A percentile compares a stretch with the other conserved stretches of the same genome.
These are phyloP conservation scores for Limnephilus lunatus DNA, from an alignment of 2,888 invertebrate genomes.

Conservation along the genomic window DNA sequence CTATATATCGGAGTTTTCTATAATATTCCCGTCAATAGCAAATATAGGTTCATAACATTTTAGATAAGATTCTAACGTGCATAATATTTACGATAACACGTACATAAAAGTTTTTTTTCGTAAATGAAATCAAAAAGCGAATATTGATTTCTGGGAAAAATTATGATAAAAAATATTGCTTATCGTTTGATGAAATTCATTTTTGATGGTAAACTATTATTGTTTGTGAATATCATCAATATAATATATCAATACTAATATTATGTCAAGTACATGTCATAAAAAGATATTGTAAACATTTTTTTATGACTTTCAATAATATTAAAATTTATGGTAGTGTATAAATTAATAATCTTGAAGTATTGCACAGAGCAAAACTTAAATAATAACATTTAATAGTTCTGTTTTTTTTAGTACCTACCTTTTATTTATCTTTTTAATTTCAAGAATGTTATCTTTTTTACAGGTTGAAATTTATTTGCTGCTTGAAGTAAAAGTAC, in stretches of 20 bases:
- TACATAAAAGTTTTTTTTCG: not conserved
- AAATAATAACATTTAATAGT: not conserved
- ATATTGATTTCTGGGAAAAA: not conserved
- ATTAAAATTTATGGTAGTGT: not conserved
- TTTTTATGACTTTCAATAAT: not conserved
- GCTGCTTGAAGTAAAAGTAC: not conserved
- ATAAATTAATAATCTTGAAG: not conserved
- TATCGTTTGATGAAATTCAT: not conserved
- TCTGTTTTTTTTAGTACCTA: not conserved
- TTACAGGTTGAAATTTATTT: not conserved
- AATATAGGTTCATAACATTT: not conserved
- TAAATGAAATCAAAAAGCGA: not conserved
- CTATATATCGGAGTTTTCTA: not conserved
- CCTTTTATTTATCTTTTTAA: not conserved
- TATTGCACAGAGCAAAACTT: not conserved
- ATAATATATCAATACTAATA: not conserved
- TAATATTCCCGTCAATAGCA: not conserved
- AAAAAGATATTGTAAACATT: not conserved
- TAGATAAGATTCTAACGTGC: not conserved
- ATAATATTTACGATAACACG: not conserved
- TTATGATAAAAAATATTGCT: not conserved
- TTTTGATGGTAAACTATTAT: not conserved
- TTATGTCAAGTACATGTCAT: not conserved
- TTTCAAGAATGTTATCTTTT: not conserved
- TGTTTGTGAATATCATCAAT: not conserved